Evolutionary conservation across 2,888 invertebrate species (phyloP).

Genomic region (Hartigia nigra): DNA sequence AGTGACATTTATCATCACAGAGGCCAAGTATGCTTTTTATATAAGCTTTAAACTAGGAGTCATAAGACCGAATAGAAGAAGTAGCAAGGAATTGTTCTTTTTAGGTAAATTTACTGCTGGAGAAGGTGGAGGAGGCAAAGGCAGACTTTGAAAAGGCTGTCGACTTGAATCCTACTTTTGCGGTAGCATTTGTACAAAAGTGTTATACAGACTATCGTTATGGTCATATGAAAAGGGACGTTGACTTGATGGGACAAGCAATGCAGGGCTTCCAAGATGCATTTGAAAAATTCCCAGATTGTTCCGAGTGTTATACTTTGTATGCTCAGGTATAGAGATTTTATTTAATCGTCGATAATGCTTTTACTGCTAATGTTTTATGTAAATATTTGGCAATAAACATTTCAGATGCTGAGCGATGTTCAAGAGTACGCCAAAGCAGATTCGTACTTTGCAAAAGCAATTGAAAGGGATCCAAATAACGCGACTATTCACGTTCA

Average conservation of each 20-base stretch:
- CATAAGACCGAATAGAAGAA: slow-evolving; percentile 9
- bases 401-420: slow-evolving; percentile 78
- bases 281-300: slow-evolving; percentile 82
- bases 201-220: slow-evolving; percentile 88
- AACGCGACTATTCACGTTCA: slow-evolving; percentile 91
- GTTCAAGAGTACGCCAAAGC: slow-evolving; percentile 86
- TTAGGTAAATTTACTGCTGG: slow-evolving; percentile 84
- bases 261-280: slow-evolving; percentile 81
- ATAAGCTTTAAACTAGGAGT: background rate
- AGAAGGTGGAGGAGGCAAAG: slow-evolving; percentile 83
- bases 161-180: slow-evolving; percentile 83
- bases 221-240: slow-evolving; percentile 73
- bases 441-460: slow-evolving; percentile 83
- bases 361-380: background rate
- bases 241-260: slow-evolving; percentile 73
- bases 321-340: slow-evolving; percentile 81
- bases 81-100: background rate
- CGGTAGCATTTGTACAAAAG: slow-evolving; percentile 89
- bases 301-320: slow-evolving; percentile 87
- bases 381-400: background rate
- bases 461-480: slow-evolving; percentile 82
- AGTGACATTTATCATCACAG: slow-evolving; percentile 93
- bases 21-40: slow-evolving; percentile 71
- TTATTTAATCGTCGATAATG: background rate
- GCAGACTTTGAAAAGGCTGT: slow-evolving; percentile 86